Percentiles rank a stretch among this genome's conserved stretches.
Conservation (phyloP, 2,113 vertebrate genomes). For the Colossoma macropomum region DNA sequence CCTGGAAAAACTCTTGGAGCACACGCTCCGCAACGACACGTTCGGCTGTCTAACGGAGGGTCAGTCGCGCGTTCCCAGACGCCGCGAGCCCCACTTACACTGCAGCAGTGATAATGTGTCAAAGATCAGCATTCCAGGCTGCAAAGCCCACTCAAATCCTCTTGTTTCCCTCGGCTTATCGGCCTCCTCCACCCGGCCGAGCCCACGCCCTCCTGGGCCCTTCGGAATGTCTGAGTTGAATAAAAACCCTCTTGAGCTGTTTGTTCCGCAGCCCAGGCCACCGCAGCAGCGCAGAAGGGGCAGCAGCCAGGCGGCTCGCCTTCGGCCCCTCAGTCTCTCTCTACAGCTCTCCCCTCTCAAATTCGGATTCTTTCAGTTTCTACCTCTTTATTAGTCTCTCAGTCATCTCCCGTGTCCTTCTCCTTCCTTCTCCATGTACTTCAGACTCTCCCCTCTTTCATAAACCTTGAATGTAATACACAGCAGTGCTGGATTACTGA, state of each 20-base stretch:
- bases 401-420: not conserved
- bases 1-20: not conserved
- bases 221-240: slow-evolving; percentile 28
- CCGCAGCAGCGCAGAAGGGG: not conserved
- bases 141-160: slow-evolving; percentile 56
- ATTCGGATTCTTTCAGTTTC: too few species aligned
- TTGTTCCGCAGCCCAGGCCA: slow-evolving; percentile 34
- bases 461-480: too few species aligned
- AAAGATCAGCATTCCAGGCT: slow-evolving; percentile 53
- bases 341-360: not conserved
- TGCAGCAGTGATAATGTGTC: slow-evolving; percentile 32
- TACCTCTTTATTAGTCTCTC: not conserved
- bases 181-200: slow-evolving; percentile 18
- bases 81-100: not conserved
- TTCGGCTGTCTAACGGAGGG: not conserved
- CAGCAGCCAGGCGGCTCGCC: not conserved
- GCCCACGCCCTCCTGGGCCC: slow-evolving; percentile 24
- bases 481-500: too few species aligned
- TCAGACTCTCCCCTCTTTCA: not conserved
- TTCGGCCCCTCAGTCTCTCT: not conserved
- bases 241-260: slow-evolving; percentile 45
- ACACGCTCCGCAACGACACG: not conserved
- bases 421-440: not conserved
- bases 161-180: slow-evolving; percentile 47
- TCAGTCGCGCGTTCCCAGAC: not conserved